Base-by-base conservation (phyloP, 2,888 invertebrate species). In the Neoaliturus tenellus region DNA sequence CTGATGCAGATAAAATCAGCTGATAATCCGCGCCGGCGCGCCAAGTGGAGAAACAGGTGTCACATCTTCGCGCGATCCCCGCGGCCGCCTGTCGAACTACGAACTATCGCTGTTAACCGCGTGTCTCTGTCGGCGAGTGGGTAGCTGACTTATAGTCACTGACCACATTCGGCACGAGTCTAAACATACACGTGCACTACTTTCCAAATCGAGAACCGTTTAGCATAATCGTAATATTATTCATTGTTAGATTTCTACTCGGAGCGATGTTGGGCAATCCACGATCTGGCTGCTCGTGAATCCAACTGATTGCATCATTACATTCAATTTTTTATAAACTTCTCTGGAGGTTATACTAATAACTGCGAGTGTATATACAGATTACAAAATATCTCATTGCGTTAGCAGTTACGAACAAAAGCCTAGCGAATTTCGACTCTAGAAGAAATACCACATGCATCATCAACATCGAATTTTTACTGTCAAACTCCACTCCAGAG, bases 1-100 rank as follows among this genome's bases (percentile, higher is more conserved):
- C 78, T 78, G 78, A 75, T 78, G 78, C 55, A 55, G 78, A 78
- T 55, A 35, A 25, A 78, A 78, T 55, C 78, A 78, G 78, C 78
- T 78, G 78, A 78, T 78, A 33, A 23, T 25, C 78, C 10, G 31
- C 71, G 6, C 41, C 41, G 41, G 2, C n/a, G 71, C 71, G 20
- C 71, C 75, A 10, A 67, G 67, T 67, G 67, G 35, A 67, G 31
- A 20, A 75, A 55, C 78, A 78, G 51, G 51, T 78, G 78, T 78
- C 51, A 51, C 55, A 78, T 35, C 44, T 23, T 71, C 75, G 28
- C 62, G 62, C 62, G 28, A 31, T 14, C 62, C 62, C 23, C 20
- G 62, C 25, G 14, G 31, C 62, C 25, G 55, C 55, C 25, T 55
- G 55, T 55, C 55, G 12, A 55, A 55, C 55, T 55, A 17, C 55